Base-by-base conservation (phyloP, 2,888 invertebrate species). In the Ophion ellenae region DNA sequence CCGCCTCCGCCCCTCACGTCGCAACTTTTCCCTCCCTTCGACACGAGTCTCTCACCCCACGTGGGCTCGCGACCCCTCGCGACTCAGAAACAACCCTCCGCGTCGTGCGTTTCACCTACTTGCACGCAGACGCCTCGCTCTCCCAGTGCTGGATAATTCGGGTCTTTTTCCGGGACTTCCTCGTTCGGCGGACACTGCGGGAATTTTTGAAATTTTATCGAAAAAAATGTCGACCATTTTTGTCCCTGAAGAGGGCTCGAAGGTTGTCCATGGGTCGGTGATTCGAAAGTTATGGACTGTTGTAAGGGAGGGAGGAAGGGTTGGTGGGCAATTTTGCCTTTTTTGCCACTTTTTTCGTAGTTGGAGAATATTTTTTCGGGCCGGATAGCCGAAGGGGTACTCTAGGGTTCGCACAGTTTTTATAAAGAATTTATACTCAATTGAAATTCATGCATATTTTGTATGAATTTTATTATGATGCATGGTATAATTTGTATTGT, bases 61-160 rank as follows among this genome's bases (percentile, higher is more conserved):
- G 83, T 87, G 84, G 77, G 64, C 63, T 57, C 66, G 71, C 70
- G 69, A 77, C 85, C 80, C 77, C 79, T 73, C 80, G 79, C 64
- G 63, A 79, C 75, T 70, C 67, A 63, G 66, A 76, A 81, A 40
- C 83, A 80, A 53, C 83, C 74, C 78, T 63, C 61, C 78, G 40
- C 20, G 61, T 47, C 59, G 14, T 47, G 47, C 47, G 47, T 73
- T 45, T 75, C 87, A 69, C 80, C 82, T 76, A 85, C 81, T 78
- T 64, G 83, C 78, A 67, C 81, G 86, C 81, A 85, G 81, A 87
- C 86, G 78, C 85, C 67, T 57, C 81, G 14, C 59, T 71, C 59
- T 71, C 67, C 78, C 87, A 87, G 83, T 83, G 86, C 70, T 79
- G 87, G 86, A 86, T 78, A 45, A 24, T 84, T 81, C 28, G 77